Percentiles rank a stretch among this genome's conserved stretches.
These are phyloP conservation scores for Beaufortia kweichowensis DNA, from an alignment of 2,113 vertebrate genomes.

Conservation along the genomic window DNA sequence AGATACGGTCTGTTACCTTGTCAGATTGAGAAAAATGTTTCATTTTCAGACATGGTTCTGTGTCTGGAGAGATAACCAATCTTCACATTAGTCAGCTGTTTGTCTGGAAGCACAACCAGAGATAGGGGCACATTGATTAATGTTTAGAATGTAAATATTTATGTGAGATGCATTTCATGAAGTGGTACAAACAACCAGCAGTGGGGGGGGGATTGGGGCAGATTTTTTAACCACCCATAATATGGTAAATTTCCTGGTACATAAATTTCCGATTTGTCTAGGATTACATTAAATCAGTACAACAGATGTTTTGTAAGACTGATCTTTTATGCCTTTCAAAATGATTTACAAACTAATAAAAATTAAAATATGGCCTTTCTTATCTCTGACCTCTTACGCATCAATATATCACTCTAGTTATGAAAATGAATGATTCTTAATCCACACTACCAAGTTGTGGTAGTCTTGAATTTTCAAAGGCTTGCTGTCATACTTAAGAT, in stretches of 20 bases:
- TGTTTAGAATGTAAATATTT: conserved; percentile 76
- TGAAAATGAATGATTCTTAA: conserved; percentile 41
- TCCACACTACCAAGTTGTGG: no score
- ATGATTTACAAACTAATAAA: conserved; percentile 25
- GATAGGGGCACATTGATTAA: conserved; percentile 65
- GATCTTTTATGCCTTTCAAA: conserved; percentile 63
- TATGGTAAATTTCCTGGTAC: conserved; percentile 62
- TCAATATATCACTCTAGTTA: neutral
- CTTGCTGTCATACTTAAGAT: conserved; percentile 54
- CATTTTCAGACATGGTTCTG: conserved; percentile 41
- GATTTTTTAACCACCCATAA: neutral
- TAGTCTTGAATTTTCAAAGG: conserved; percentile 34
- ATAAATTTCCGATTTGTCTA: conserved; percentile 69
- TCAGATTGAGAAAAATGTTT: conserved; percentile 57
- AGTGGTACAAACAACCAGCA: conserved; percentile 60
- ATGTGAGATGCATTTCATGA: conserved; percentile 64
- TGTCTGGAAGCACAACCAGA: conserved; percentile 57
- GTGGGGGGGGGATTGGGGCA: neutral
- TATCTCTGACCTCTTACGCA: conserved; percentile 3
- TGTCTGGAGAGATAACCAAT: conserved; percentile 48
- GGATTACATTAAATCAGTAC: conserved; percentile 65
- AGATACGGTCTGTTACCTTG: conserved; percentile 37
- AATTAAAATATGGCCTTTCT: neutral
- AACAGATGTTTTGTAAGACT: conserved; percentile 74
- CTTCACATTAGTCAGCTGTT: conserved; percentile 39